Evolutionary conservation across 2,888 invertebrate genomes (phyloP), one percentile per base, ranked within the genome.

Genomic region (Lasioglossum figueresi): DNA sequence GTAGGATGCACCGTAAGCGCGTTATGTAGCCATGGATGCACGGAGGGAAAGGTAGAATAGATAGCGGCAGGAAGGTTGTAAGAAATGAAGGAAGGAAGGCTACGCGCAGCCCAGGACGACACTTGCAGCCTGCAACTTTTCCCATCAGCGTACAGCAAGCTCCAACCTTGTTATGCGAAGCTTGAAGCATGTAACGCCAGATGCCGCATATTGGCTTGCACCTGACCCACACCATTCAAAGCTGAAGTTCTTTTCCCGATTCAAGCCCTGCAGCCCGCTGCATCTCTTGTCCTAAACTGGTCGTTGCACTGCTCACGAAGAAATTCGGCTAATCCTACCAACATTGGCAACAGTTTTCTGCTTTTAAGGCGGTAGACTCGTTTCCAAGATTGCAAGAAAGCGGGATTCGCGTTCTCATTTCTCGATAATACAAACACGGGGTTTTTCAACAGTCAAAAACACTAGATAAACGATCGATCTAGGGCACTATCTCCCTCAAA

Each of bases 171-270:
- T 95, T 94, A 94, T 94, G 94, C 93, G 92, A 93, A 92, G 94
- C 94, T 93, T 93, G 93, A 94, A 94, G 91, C 94, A 90, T 94
- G 94, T 94, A 92, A 94, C 94, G 91, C 94, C 94, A 95, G 94
- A 94, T 94, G 94, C 91, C 92, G 93, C 94, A 93, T 93, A 93
- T 94, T 93, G 93, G 92, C 89, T 92, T 88, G 80, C 91, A 92
- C 92, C 93, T 92, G 91, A 91, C 91, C 90, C 82, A 79, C 80
- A 76, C 85, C 74, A 77, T 85, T 70, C 45, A 76, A 80, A 73
- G 80, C 80, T 70, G 52, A 84, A 82, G 76, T 70, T 82, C 34
- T 74, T 79, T 82, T 82, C 73, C 56, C 52, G 52, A 71, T 76
- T 37, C 76, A 8, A 27, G 48, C 16, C 59, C 48, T 52, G 34